A percentile compares a stretch with the other conserved stretches of the same genome.
These are phyloP conservation scores for Proales similis DNA, from an alignment of 1,140 invertebrate species.

Conservation along the genomic window DNA sequence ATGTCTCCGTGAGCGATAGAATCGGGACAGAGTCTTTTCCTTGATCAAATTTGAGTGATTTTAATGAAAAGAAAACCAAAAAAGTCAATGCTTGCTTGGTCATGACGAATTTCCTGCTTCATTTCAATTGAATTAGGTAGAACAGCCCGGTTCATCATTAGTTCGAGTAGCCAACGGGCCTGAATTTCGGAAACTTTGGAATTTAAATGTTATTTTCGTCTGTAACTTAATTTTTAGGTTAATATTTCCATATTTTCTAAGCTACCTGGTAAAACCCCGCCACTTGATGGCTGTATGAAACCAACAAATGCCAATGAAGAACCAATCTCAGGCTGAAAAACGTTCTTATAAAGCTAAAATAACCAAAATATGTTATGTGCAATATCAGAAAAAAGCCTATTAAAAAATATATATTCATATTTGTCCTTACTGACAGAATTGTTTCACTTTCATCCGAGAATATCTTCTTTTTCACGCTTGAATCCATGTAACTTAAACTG, in stretches of 20 bases:
- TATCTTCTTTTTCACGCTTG: constrained; percentile 41
- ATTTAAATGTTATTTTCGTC: too few species aligned
- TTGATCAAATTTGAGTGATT: not conserved
- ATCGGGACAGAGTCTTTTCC: constrained; percentile 39
- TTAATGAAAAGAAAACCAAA: not conserved
- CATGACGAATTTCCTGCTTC: constrained; percentile 42
- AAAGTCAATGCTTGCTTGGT: constrained; percentile 31
- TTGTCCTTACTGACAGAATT: constrained; percentile 42
- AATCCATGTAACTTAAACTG: constrained; percentile 47
- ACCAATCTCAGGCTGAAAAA: constrained; percentile 46
- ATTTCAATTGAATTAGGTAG: constrained; percentile 43
- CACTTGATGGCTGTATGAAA: constrained; percentile 49
- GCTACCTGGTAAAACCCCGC: constrained; percentile 46
- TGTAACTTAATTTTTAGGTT: too few species aligned
- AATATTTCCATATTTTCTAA: too few species aligned
- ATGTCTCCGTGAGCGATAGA: constrained; percentile 45
- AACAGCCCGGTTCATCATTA: constrained; percentile 42
- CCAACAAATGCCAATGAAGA: constrained; percentile 47
- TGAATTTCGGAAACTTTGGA: constrained; percentile 51
- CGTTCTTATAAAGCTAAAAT: constrained; percentile 48
- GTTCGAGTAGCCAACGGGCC: constrained; percentile 45
- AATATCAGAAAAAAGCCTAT: not conserved
- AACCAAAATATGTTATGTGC: too few species aligned
- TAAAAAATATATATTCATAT: not conserved
- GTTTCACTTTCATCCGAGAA: constrained; percentile 42